A percentile compares a stretch with the other conserved stretches of the same genome.
Evolutionary conservation across 2,888 invertebrate genomes (phyloP).

Genomic region (Iselma pallidipennis): DNA sequence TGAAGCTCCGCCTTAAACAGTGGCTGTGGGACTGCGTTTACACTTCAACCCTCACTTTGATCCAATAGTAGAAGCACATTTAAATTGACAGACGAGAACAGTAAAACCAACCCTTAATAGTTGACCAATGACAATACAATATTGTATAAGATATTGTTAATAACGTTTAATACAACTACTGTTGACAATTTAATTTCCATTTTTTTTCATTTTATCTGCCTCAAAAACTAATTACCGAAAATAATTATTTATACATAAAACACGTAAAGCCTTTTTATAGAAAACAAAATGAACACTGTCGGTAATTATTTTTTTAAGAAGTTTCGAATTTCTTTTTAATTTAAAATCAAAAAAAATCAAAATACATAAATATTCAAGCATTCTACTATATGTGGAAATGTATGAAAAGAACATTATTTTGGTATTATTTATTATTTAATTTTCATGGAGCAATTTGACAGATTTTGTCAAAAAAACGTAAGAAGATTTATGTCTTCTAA

Average conservation of each 20-base stretch:
- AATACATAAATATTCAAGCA: too few relatives aligned
- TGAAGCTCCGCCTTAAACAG: conserved; percentile 47
- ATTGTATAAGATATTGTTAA: conserved; percentile 27
- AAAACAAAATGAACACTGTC: too few relatives aligned
- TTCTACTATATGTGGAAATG: too few relatives aligned
- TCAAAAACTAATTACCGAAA: background rate
- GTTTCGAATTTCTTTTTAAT: too few relatives aligned
- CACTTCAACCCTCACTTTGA: conserved; percentile 48
- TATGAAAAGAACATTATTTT: too few relatives aligned
- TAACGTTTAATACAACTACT: conserved; percentile 39
- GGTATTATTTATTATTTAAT: too few relatives aligned
- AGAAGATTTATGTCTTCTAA: too few relatives aligned
- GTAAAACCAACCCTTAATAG: conserved; percentile 45
- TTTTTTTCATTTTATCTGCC: background rate
- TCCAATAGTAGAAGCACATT: conserved; percentile 48
- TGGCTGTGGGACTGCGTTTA: conserved; percentile 49
- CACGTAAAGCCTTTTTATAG: too few relatives aligned
- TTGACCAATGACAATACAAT: conserved; percentile 46
- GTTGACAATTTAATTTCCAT: conserved; percentile 23
- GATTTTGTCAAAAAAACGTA: too few relatives aligned
- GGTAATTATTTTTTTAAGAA: too few relatives aligned
- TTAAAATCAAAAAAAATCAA: too few relatives aligned
- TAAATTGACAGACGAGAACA: conserved; percentile 43
- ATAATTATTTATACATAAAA: background rate
- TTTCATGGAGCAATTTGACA: too few relatives aligned